These are phyloP conservation scores for Polietes domitor DNA, from an alignment of 2,888 invertebrate genomes.

Conservation along the genomic window DNA sequence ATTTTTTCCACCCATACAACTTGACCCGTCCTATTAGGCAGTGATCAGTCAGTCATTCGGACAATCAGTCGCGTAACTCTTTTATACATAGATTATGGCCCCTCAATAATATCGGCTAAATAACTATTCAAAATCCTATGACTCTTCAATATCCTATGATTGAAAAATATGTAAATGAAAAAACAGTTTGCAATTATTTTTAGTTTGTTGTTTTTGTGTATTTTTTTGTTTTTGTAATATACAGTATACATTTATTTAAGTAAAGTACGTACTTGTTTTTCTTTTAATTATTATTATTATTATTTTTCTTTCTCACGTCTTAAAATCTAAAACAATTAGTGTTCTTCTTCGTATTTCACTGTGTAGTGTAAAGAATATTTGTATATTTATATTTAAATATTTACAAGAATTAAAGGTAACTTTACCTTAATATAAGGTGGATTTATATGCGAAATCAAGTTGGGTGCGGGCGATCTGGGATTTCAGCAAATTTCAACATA, in stretches of 20 bases:
- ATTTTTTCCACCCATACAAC: too few relatives aligned
- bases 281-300: constrained; percentile 5
- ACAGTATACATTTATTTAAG: constrained; percentile 59
- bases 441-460: constrained; percentile 18
- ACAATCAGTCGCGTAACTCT: too few relatives aligned
- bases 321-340: constrained; percentile 61
- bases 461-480: not conserved
- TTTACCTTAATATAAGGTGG: constrained; percentile 45
- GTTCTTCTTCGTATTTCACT: constrained; percentile 36
- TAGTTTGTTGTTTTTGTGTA: constrained; percentile 34
- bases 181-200: constrained; percentile 3
- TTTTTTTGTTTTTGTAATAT: constrained; percentile 41
- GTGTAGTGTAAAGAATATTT: constrained; percentile 23
- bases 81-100: too few relatives aligned
- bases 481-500: not conserved
- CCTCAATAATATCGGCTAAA: too few relatives aligned
- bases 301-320: constrained; percentile 47
- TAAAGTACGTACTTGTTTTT: constrained; percentile 58
- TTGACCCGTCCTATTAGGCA: too few relatives aligned
- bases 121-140: too few relatives aligned
- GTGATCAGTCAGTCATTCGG: too few relatives aligned
- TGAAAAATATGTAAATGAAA: not conserved
- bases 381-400: constrained; percentile 59
- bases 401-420: constrained; percentile 45
- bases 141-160: too few relatives aligned